Conservation (phyloP, 1,140 invertebrate genomes). For the Drosophila mojavensis region DNA sequence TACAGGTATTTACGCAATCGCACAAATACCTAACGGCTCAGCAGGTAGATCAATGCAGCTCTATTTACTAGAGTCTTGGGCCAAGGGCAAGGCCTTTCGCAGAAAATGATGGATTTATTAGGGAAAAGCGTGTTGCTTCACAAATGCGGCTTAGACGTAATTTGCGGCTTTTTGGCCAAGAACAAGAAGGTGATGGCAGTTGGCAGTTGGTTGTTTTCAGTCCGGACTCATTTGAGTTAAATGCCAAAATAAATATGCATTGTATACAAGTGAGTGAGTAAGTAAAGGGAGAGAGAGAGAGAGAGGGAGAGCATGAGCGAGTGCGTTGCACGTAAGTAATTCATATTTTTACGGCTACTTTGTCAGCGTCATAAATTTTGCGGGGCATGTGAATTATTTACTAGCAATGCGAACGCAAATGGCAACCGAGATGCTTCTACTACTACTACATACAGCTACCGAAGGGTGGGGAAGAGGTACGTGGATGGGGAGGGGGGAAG, state of each 20-base stretch:
- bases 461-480: background rate
- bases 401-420: slow-evolving; percentile 56
- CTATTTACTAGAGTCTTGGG: background rate
- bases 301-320: background rate
- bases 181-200: slow-evolving; percentile 12
- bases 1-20: slow-evolving; percentile 36
- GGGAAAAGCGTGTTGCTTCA: slow-evolving; percentile 59
- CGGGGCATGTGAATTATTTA: slow-evolving; percentile 78
- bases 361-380: slow-evolving; percentile 80
- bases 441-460: background rate
- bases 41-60: background rate
- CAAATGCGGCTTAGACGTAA: slow-evolving; percentile 58
- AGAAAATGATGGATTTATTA: slow-evolving; percentile 69
- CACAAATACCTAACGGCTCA: no score
- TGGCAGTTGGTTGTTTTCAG: slow-evolving; percentile 13
- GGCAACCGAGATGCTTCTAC: slow-evolving; percentile 24
- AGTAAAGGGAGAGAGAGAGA: background rate
- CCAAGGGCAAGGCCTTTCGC: slow-evolving; percentile 54
- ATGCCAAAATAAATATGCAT: slow-evolving; percentile 68
- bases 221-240: slow-evolving; percentile 42
- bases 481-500: background rate
- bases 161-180: slow-evolving; percentile 58
- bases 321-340: slow-evolving; percentile 58
- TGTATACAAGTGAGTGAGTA: slow-evolving; percentile 18
- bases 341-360: slow-evolving; percentile 80